Base-by-base conservation (phyloP, 2,113 vertebrate genomes). In the Myxocyprinus asiaticus region DNA sequence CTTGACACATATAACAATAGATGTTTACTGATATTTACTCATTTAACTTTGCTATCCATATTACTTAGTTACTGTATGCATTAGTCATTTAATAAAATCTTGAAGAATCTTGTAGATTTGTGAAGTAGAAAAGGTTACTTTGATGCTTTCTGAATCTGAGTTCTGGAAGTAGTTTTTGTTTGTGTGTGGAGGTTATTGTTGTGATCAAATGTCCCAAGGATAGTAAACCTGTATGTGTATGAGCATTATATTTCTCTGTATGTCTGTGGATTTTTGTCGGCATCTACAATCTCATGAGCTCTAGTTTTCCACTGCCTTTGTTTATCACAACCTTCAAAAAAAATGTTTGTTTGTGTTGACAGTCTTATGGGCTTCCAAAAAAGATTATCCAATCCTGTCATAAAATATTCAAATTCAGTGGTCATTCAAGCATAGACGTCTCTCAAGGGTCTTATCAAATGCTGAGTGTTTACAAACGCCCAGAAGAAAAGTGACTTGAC, bases 391-490 rank as follows among this genome's bases (percentile, higher is more conserved):
- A 61, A 68, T 68, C 47, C 43, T 76, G 62, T 79, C 81, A 83
- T 86, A 89, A 87, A 81, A 92, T 87, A 87, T 90, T 91, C 62
- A 81, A 78, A 85, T 82, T 55, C 85, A 86, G 83, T 80, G 88
- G 86, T 87, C 48, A 77, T 84, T 85, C 82, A 86, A 82, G 88
- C 85, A 68, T 51, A 78, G 83, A 82, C 90, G 79, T 82, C 90
- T 87, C 86, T 88, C 89, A 87, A 82, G 76, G 86, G 85, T 80
- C 74, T 88, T 88, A 12, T 43, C 83, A 87, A 89, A 75, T 83
- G 80, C 89, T 88, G 89, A 92, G 89, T 89, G 90, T 89, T 88
- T 90, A 91, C 87, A 88, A 92, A 91, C 81, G 89, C 91, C 85
- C 79, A 80, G 89, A 89, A 88, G 83, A 82, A 78, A 82, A 58